These are phyloP conservation scores for Chiloscyllium punctatum DNA, from an alignment of 2,797 vertebrate species.

Conservation along the genomic window DNA sequence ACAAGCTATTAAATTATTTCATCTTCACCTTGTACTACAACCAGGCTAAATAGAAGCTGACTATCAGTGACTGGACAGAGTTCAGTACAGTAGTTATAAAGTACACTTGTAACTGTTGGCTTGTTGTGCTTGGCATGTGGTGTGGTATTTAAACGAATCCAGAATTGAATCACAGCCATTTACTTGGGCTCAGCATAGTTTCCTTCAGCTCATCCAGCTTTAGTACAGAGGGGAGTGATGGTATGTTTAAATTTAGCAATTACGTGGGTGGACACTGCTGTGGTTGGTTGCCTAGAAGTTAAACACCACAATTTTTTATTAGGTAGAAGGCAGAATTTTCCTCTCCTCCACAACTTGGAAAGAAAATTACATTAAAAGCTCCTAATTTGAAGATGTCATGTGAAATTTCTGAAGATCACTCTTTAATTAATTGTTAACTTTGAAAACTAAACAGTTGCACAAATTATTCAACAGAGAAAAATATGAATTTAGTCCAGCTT, in stretches of 20 bases:
- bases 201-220: constrained; percentile 24
- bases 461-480: not conserved
- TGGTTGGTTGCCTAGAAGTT: not conserved
- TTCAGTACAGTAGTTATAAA: constrained; percentile 3
- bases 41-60: not conserved
- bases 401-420: not conserved
- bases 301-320: not conserved
- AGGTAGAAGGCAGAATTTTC: not conserved
- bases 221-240: constrained; percentile 2
- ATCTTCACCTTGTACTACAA: not conserved
- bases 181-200: not conserved
- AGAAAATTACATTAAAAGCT: not conserved
- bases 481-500: not conserved
- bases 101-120: not conserved
- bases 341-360: not conserved
- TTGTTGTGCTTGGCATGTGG: not conserved
- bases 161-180: not conserved
- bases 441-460: not conserved
- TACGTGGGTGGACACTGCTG: constrained; percentile 22
- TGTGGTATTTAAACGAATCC: constrained; percentile 1
- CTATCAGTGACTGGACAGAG: not conserved
- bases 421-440: not conserved
- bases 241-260: constrained; percentile 23
- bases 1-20: not conserved
- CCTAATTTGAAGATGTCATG: not conserved